Conservation (phyloP, 2,113 vertebrate genomes). For the Prinia subflava region DNA sequence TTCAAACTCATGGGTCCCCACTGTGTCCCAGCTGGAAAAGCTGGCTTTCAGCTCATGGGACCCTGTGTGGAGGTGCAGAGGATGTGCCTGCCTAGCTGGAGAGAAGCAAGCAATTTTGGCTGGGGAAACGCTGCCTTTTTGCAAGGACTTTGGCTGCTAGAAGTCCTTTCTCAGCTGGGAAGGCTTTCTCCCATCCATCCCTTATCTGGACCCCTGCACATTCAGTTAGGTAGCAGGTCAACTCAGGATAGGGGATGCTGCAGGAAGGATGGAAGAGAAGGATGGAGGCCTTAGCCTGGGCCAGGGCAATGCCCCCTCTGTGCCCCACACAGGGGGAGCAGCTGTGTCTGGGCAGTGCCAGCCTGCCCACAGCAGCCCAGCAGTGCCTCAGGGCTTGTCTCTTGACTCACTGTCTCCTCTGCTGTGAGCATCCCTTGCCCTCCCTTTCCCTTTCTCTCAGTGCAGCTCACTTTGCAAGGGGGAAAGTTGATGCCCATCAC, state of each 20-base stretch:
- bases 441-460: not conserved
- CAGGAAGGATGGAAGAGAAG: not conserved
- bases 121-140: not conserved
- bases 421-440: rapidly evolving
- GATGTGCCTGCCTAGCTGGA: not conserved
- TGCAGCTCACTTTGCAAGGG: not conserved
- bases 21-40: not conserved
- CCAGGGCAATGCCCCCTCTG: not conserved
- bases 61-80: rapidly evolving
- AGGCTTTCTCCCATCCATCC: not conserved
- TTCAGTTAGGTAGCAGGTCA: not conserved
- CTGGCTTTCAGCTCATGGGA: not conserved
- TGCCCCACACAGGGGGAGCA: not conserved
- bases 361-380: not conserved
- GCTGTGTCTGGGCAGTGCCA: not conserved
- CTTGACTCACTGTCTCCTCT: not conserved
- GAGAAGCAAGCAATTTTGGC: not conserved
- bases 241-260: not conserved
- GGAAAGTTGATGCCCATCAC: not conserved
- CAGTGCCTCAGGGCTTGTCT: not conserved
- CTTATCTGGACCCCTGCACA: not conserved
- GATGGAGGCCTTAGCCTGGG: not conserved
- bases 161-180: not conserved
- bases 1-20: not conserved
- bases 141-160: not conserved